phyloP scores from a whole-genome alignment of 2,113 vertebrate genomes.

The Scalopus aquaticus region DNA sequence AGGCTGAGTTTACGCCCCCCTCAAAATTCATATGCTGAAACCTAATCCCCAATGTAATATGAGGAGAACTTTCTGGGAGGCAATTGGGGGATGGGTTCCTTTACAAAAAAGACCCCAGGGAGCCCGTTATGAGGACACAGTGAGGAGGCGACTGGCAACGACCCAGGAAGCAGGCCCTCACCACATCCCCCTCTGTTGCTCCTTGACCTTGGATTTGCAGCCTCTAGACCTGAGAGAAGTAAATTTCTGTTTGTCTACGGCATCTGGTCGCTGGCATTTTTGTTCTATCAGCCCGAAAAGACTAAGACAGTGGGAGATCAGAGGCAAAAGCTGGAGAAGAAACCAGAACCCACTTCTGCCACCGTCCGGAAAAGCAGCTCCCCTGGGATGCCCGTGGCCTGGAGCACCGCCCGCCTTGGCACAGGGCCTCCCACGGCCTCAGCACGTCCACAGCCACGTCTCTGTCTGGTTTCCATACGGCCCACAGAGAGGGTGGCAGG shows the following conservation, averaged over 20 bases:
- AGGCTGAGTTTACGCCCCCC: too few relatives aligned
- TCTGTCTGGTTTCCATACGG: neutral
- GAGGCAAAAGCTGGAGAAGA: neutral
- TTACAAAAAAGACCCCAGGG: neutral
- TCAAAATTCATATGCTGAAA: neutral
- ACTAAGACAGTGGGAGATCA: neutral
- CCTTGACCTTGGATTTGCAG: neutral
- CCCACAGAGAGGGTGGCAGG: neutral
- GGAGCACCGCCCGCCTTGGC: neutral
- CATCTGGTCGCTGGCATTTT: neutral
- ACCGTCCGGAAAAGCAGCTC: neutral
- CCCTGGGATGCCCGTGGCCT: neutral
- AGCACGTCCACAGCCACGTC: rapidly evolving
- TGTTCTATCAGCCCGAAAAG: neutral
- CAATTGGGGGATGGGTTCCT: neutral
- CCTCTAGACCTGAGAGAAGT: neutral
- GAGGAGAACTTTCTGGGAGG: neutral
- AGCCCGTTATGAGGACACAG: neutral
- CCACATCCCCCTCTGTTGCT: neutral
- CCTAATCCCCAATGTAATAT: neutral
- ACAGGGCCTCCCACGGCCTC: neutral
- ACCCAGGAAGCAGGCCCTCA: neutral
- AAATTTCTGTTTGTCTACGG: neutral
- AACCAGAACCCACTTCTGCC: neutral
- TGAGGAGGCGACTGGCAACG: neutral